phyloP scores from a whole-genome alignment of 2,888 invertebrate species.

The Ochropleura plecta region DNA sequence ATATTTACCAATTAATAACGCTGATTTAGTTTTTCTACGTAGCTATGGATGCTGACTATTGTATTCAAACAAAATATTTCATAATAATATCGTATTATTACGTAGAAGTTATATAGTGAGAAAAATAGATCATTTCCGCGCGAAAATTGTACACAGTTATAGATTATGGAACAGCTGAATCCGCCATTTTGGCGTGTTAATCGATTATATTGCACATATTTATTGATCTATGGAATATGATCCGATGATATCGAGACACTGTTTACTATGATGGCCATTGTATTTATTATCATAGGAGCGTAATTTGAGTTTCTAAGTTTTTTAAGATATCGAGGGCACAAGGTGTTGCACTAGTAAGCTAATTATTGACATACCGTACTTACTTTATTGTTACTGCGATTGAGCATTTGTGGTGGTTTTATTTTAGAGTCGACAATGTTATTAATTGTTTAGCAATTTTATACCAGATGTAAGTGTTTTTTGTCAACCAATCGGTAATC shows the following conservation, averaged over 20 bases:
- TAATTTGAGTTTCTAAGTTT: slow-evolving; percentile 50
- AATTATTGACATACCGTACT: slow-evolving; percentile 19
- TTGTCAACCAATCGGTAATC: background rate
- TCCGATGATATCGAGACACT: slow-evolving; percentile 68
- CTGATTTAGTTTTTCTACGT: slow-evolving; percentile 25
- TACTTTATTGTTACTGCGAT: slow-evolving; percentile 24
- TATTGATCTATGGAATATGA: slow-evolving; percentile 72
- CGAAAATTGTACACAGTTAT: slow-evolving; percentile 33
- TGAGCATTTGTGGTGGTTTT: slow-evolving; percentile 19
- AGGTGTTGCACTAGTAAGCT: slow-evolving; percentile 43
- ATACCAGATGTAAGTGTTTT: background rate
- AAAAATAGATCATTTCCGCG: slow-evolving; percentile 48
- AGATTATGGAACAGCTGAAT: slow-evolving; percentile 42
- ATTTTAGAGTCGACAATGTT: slow-evolving; percentile 23
- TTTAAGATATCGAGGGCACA: slow-evolving; percentile 55
- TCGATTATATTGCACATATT: slow-evolving; percentile 65
- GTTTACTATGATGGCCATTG: slow-evolving; percentile 66
- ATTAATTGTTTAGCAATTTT: slow-evolving; percentile 1
- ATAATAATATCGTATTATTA: slow-evolving; percentile 59
- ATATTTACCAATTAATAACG: slow-evolving; percentile 43
- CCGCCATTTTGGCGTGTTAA: slow-evolving; percentile 52
- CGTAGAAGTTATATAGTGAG: slow-evolving; percentile 44
- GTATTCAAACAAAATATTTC: slow-evolving; percentile 63
- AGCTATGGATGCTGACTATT: slow-evolving; percentile 60
- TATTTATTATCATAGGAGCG: slow-evolving; percentile 38